phyloP scores from a whole-genome alignment of 2,797 vertebrate species.

The Poecilia velifera region DNA sequence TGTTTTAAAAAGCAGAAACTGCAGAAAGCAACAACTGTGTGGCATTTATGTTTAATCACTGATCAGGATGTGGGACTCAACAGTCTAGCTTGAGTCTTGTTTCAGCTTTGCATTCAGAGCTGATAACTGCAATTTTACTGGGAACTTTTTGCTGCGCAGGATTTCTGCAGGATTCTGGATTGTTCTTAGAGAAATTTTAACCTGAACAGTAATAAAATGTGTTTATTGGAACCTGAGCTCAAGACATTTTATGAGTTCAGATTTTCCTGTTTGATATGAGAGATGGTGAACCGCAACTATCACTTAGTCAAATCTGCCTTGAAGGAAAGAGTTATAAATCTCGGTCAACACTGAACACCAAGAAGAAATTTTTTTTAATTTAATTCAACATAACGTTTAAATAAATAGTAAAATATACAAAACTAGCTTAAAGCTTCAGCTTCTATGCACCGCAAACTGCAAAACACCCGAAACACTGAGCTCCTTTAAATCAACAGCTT shows the following conservation, averaged over 20 bases:
- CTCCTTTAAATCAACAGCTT: too few species aligned
- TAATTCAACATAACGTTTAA: neutral
- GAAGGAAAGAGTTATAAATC: slow-evolving; percentile 17
- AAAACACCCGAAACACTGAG: too few species aligned
- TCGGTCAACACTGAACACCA: neutral
- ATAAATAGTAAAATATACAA: neutral
- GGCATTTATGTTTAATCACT: neutral
- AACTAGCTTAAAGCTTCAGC: neutral
- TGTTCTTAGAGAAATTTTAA: neutral
- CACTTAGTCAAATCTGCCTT: neutral
- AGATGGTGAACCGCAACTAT: neutral
- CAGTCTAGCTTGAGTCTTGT: neutral
- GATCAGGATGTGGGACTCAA: neutral
- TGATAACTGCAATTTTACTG: neutral
- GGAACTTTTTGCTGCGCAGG: neutral
- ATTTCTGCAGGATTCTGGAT: neutral
- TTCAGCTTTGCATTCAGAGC: neutral
- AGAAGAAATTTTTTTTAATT: neutral
- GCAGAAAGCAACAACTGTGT: neutral
- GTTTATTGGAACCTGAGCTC: neutral
- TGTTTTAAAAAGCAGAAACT: neutral
- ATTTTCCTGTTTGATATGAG: neutral
- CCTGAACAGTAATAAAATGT: neutral
- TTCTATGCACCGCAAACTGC: too few species aligned
- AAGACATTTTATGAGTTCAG: neutral